Evolutionary conservation across 2,888 invertebrate genomes (phyloP).

Genomic region (Cephonodes hylas): DNA sequence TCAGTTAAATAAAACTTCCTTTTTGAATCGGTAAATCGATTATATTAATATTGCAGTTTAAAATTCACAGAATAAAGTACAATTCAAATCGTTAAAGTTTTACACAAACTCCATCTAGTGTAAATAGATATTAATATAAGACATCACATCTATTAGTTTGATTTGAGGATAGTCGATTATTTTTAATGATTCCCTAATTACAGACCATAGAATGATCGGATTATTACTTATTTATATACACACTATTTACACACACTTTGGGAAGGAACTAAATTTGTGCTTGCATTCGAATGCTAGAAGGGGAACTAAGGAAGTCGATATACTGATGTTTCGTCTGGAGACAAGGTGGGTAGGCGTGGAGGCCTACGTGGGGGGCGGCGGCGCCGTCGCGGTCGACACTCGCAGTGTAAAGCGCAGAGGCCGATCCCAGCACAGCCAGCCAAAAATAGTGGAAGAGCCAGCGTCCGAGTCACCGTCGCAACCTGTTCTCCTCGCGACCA

Average conservation of each 20-base stretch:
- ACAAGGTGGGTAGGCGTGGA: slow-evolving; percentile 80
- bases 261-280: slow-evolving; percentile 28
- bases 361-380: slow-evolving; percentile 84
- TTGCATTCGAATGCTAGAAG: slow-evolving; percentile 20
- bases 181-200: slow-evolving; percentile 19
- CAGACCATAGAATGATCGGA: slow-evolving; percentile 21
- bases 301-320: slow-evolving; percentile 63
- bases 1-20: background rate
- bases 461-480: slow-evolving; percentile 90
- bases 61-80: background rate
- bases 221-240: slow-evolving; percentile 33
- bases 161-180: background rate
- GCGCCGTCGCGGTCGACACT: slow-evolving; percentile 87
- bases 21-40: background rate
- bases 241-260: slow-evolving; percentile 41
- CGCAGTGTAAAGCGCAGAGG: slow-evolving; percentile 92
- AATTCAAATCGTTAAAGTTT: background rate
- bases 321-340: slow-evolving; percentile 78
- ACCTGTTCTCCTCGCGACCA: slow-evolving; percentile 92
- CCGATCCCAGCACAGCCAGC: slow-evolving; percentile 92
- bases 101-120: background rate
- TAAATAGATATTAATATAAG: background rate
- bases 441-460: slow-evolving; percentile 91
- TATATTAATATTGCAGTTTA: background rate
- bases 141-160: background rate